phyloP scores from a whole-genome alignment of 2,113 vertebrate species.

The Progne subis region DNA sequence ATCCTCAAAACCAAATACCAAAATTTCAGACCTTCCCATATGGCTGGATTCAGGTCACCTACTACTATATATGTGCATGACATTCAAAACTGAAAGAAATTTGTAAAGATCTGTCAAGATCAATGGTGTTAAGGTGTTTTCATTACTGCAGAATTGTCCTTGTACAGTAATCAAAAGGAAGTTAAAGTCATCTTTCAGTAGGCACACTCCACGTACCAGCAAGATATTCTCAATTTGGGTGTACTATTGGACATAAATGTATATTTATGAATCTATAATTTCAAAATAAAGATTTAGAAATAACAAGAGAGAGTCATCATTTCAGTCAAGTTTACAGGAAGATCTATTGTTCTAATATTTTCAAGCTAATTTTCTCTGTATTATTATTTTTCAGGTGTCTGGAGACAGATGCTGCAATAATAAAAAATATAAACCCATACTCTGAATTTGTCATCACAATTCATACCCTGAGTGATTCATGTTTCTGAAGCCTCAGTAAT shows the following conservation, averaged over 20 bases:
- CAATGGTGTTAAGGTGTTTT: background rate
- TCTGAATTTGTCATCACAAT: conserved; percentile 21
- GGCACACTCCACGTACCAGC: background rate
- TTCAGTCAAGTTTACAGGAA: background rate
- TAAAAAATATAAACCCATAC: background rate
- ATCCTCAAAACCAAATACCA: background rate
- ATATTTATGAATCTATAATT: background rate
- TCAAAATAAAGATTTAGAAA: background rate
- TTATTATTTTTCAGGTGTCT: conserved; percentile 21
- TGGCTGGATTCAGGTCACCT: background rate
- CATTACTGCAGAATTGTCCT: background rate
- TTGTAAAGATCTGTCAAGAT: background rate
- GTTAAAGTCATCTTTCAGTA: background rate
- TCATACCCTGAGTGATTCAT: background rate
- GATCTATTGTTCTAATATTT: conserved; percentile 4
- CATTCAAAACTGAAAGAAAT: background rate
- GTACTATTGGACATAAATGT: background rate
- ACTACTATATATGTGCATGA: background rate
- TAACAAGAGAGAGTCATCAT: background rate
- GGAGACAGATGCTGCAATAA: conserved; percentile 4
- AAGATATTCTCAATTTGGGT: background rate
- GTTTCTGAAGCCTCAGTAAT: background rate
- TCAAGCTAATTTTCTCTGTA: conserved; percentile 32
- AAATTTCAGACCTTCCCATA: background rate
- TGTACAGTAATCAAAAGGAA: background rate